Evolutionary conservation across 1,140 invertebrate species (phyloP).

Genomic region (Nomia melanderi): DNA sequence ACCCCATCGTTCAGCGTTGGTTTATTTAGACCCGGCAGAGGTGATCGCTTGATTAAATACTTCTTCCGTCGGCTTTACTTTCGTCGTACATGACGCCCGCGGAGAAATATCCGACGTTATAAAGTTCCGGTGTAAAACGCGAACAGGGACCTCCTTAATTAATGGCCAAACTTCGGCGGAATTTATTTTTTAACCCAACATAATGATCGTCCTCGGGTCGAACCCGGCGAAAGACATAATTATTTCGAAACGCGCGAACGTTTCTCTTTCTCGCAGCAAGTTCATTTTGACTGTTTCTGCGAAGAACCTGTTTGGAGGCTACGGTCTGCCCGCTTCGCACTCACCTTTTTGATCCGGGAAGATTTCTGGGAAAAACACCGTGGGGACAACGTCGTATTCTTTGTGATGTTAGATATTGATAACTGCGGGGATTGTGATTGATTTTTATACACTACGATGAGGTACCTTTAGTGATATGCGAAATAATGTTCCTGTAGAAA

Average conservation of each 20-base stretch:
- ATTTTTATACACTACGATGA: no score
- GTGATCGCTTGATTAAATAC: conserved; percentile 75
- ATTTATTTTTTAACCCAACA: conserved; percentile 23
- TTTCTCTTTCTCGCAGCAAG: not conserved
- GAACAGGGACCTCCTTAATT: conserved; percentile 50
- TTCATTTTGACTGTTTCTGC: not conserved
- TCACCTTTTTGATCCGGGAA: no score
- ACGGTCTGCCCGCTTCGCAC: no score
- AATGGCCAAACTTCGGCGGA: conserved; percentile 31
- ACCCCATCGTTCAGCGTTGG: conserved; percentile 71
- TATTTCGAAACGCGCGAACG: not conserved
- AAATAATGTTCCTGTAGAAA: no score
- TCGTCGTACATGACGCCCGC: conserved; percentile 35
- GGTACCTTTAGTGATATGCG: no score
- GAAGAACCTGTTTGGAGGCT: no score
- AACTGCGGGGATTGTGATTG: no score
- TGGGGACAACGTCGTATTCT: no score
- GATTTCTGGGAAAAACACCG: no score
- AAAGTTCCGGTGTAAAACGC: conserved; percentile 47
- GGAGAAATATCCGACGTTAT: conserved; percentile 48
- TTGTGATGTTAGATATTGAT: no score
- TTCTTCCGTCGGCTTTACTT: conserved; percentile 54
- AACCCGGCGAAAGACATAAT: not conserved
- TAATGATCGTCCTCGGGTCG: conserved; percentile 6
- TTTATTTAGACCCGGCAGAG: conserved; percentile 70